Conservation (phyloP, 2,113 vertebrate species). For the Nothobranchius kuhntae region DNA sequence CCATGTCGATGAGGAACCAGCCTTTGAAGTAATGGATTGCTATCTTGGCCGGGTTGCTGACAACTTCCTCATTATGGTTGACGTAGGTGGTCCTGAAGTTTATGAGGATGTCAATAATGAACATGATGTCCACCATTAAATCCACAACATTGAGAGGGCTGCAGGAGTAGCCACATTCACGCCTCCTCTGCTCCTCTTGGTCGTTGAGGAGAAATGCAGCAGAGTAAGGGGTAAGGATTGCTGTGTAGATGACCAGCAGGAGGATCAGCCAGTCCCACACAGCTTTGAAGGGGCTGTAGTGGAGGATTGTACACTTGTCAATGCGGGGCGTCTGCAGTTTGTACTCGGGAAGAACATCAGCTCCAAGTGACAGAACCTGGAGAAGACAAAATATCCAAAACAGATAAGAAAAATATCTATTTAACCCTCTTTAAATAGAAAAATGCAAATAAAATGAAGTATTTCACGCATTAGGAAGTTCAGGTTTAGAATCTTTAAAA, state of each 20-base stretch:
- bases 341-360: slow-evolving; percentile 97
- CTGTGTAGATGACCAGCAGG: slow-evolving; percentile 95
- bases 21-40: slow-evolving; percentile 99
- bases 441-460: background rate
- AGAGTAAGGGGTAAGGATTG: slow-evolving; percentile 97
- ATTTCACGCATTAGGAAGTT: too few relatives aligned
- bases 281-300: slow-evolving; percentile 98
- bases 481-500: too few relatives aligned
- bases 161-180: slow-evolving; percentile 96
- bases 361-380: slow-evolving; percentile 95
- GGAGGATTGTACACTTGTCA: slow-evolving; percentile 97
- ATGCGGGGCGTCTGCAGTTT: slow-evolving; percentile 98
- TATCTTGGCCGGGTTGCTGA: slow-evolving; percentile 97
- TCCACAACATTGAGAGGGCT: slow-evolving; percentile 96
- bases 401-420: background rate
- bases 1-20: slow-evolving; percentile 99
- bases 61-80: slow-evolving; percentile 97
- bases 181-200: slow-evolving; percentile 91
- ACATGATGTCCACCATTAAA: slow-evolving; percentile 99
- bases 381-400: slow-evolving; percentile 16
- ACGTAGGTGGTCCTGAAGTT: slow-evolving; percentile 99
- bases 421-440: background rate
- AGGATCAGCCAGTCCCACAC: slow-evolving; percentile 99
- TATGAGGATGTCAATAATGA: slow-evolving; percentile 99
- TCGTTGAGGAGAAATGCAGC: slow-evolving; percentile 98